Conservation (phyloP, 1,140 invertebrate species). For the Aphaenogaster ashmeadi region DNA sequence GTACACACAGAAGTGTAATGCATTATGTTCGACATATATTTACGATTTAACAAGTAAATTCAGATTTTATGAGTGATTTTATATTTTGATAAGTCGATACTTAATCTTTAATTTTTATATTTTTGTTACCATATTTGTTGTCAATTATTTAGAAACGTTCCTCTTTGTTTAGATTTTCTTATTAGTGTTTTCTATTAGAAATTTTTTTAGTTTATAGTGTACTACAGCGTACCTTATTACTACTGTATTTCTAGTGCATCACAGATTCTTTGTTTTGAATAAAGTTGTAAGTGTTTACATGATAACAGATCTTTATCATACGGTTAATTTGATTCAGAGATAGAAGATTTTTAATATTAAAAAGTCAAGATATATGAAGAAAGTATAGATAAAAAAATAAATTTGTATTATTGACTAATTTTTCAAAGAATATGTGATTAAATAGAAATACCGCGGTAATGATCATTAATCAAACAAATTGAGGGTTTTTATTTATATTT, state of each 20-base stretch:
- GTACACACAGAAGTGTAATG: neutral
- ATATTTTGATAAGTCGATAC: conserved; percentile 20
- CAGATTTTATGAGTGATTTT: conserved; percentile 24
- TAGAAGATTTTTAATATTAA: neutral
- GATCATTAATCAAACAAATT: neutral
- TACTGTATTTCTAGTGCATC: conserved; percentile 1
- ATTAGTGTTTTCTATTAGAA: conserved; percentile 4
- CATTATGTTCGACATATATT: neutral
- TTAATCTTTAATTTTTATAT: conserved; percentile 21
- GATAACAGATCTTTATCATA: neutral
- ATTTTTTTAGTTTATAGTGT: conserved; percentile 34
- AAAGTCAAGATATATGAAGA: conserved; percentile 3
- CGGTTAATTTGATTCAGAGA: neutral
- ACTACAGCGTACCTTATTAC: neutral
- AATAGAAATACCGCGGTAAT: conserved; percentile 1
- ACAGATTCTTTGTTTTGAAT: conserved; percentile 6
- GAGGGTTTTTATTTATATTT: conserved; percentile 3
- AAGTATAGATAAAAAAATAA: neutral
- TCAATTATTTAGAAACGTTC: conserved; percentile 20
- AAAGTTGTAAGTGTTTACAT: neutral
- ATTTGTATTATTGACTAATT: neutral
- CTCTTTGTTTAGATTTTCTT: conserved; percentile 19
- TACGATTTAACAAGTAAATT: neutral
- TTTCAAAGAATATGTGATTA: neutral
- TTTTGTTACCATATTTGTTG: conserved; percentile 5